phyloP scores from a whole-genome alignment of 2,113 vertebrate genomes.

The Microcebus lehilahytsara region DNA sequence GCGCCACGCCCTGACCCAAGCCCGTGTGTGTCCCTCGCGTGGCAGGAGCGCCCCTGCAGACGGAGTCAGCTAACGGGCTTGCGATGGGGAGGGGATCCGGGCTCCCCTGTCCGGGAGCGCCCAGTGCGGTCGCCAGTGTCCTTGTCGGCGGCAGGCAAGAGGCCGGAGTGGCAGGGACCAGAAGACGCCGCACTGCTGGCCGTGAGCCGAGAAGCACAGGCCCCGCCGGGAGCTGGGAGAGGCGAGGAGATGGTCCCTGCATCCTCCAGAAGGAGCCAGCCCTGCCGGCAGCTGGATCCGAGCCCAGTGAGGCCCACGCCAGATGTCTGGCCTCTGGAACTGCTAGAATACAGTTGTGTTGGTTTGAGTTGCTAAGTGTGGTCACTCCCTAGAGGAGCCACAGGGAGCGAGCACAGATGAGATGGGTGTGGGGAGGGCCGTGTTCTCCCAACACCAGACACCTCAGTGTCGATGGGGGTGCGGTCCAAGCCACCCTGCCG shows the following conservation, averaged over 20 bases:
- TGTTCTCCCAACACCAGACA: neutral
- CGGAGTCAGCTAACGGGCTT: too few relatives aligned
- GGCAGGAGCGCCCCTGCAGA: too few relatives aligned
- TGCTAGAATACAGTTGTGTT: too few relatives aligned
- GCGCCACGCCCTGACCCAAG: neutral
- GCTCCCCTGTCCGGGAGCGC: neutral
- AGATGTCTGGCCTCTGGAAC: too few relatives aligned
- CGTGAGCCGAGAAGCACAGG: too few relatives aligned
- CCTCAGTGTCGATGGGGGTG: neutral
- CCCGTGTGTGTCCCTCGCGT: too few relatives aligned
- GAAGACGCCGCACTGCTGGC: neutral
- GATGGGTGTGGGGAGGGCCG: neutral
- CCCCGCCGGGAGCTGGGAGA: neutral
- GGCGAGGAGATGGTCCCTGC: neutral
- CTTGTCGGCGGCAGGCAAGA: neutral
- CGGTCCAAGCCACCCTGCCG: neutral
- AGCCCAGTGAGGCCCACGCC: neutral
- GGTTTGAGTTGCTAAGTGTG: too few relatives aligned
- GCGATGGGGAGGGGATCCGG: neutral
- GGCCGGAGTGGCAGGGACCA: neutral
- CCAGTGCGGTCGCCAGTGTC: neutral
- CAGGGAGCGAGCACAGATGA: neutral
- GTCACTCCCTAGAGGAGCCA: neutral
- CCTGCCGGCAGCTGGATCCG: neutral
- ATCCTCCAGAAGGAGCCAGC: neutral